Base-by-base conservation (phyloP, 1,140 invertebrate genomes). In the Drosophila azteca region DNA sequence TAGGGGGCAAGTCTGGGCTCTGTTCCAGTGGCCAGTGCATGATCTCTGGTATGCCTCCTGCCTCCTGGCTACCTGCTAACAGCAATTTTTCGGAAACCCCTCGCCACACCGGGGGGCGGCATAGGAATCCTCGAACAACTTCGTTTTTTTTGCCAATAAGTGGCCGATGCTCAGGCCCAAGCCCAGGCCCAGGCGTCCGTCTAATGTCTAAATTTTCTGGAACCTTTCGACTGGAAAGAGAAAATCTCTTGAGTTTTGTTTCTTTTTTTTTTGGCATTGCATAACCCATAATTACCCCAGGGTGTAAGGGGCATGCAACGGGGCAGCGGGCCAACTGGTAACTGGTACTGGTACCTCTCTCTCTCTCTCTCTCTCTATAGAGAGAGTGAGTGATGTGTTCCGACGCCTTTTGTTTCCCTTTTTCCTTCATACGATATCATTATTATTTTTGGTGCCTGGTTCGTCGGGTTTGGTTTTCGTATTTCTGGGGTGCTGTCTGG, bases 171-270 rank as follows among this genome's bases (percentile, higher is more conserved):
- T 69, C 70, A 62, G 70, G 62, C 43, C 17, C 17, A 20, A 20
- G 17, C 17, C 17, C 17, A 62, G 70, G 17, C 17, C 17, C 17
- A 62, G 70, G 62, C 43, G 43, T 71, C 69, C 82, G 53, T 88
- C 83, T 88, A 88, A 88, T 88, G 84, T 88, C 83, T 88, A 88
- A 83, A 88, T 88, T 88, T 88, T 73, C 66, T 26, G 66, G 54
- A 55, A 68, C 61, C 64, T 80, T 81, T 68, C 60, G 45, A 48
- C 44, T 39, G 35, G 11, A 39, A 13, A 39, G 35, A 51, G 29
- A 48, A 54, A 64, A 61, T 66, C 22, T 49, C 58, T 52, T 17
- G 44, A 57, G 41, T 67, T 62, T 53, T 69, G 48, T 64, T 65
- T 62, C 70, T 78, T 85, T 80, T 64, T 65, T 62, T 73, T 78